A percentile compares a stretch with the other conserved stretches of the same genome.
phyloP scores from a whole-genome alignment of 2,797 vertebrate genomes.

The Arnoldichthys spilopterus region DNA sequence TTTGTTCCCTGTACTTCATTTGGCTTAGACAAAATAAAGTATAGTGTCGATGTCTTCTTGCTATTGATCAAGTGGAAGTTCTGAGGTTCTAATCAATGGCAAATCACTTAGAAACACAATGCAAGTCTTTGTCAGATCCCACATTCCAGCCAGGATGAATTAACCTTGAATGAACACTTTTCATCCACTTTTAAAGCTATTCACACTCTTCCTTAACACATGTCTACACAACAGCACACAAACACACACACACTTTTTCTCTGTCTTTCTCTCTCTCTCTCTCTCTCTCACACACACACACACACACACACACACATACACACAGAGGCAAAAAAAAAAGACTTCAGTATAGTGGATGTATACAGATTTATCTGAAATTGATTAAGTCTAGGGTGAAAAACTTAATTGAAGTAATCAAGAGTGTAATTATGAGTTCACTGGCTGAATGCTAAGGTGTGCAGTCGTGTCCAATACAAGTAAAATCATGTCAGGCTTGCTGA shows the following conservation, averaged over 20 bases:
- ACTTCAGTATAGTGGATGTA: slow-evolving; percentile 33
- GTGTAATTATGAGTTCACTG: slow-evolving; percentile 62
- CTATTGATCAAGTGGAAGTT: background rate
- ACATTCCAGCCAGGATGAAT: slow-evolving; percentile 15
- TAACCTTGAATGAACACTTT: slow-evolving; percentile 28
- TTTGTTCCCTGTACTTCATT: background rate
- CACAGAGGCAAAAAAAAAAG: background rate
- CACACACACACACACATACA: background rate
- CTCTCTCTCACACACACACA: slow-evolving; percentile 16
- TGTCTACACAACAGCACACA: background rate
- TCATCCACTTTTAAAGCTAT: slow-evolving; percentile 15
- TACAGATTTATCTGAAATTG: slow-evolving; percentile 59
- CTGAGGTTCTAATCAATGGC: background rate
- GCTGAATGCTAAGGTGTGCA: slow-evolving; percentile 56
- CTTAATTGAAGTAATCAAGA: slow-evolving; percentile 66
- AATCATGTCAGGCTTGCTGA: slow-evolving; percentile 53
- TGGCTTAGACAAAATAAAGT: background rate
- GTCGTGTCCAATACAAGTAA: slow-evolving; percentile 63
- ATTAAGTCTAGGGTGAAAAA: slow-evolving; percentile 58
- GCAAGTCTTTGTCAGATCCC: background rate
- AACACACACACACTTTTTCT: background rate
- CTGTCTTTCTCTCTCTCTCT: too few relatives aligned
- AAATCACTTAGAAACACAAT: background rate
- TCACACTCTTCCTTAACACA: background rate
- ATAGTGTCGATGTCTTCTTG: background rate